These are phyloP conservation scores for Chelonus insularis DNA, from an alignment of 1,140 invertebrate genomes.

Conservation along the genomic window DNA sequence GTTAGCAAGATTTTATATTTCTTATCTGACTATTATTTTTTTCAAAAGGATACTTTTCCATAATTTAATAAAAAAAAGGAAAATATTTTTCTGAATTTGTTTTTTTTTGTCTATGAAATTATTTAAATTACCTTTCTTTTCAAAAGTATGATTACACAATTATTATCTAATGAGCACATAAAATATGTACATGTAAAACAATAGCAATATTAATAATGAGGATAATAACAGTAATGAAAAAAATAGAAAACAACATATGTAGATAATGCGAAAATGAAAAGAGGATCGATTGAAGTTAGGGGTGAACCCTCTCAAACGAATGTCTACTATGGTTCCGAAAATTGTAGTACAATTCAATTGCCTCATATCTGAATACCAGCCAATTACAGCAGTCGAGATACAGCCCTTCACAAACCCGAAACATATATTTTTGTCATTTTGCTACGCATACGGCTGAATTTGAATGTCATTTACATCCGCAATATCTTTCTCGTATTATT, in stretches of 20 bases:
- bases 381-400: slow-evolving; percentile 49
- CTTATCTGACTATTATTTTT: too few species aligned
- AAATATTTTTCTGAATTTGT: too few species aligned
- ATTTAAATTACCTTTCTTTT: too few species aligned
- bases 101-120: too few species aligned
- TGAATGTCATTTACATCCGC: slow-evolving; percentile 49
- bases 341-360: slow-evolving; percentile 47
- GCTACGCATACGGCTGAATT: slow-evolving; percentile 40
- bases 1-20: too few species aligned
- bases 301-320: slow-evolving; percentile 3
- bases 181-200: too few species aligned
- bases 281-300: not conserved
- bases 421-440: slow-evolving; percentile 52
- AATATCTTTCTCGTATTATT: slow-evolving; percentile 53
- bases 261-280: slow-evolving; percentile 18
- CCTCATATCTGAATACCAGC: slow-evolving; percentile 51
- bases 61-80: too few species aligned
- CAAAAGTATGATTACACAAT: too few species aligned
- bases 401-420: not conserved
- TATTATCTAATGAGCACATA: too few species aligned
- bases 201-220: not conserved
- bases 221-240: not conserved
- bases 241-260: slow-evolving; percentile 5
- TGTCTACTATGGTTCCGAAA: slow-evolving; percentile 18
- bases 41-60: too few species aligned